Percentiles rank a stretch among this genome's conserved stretches.
Conservation (phyloP, 2,113 vertebrate genomes). For the Scortum barcoo region DNA sequence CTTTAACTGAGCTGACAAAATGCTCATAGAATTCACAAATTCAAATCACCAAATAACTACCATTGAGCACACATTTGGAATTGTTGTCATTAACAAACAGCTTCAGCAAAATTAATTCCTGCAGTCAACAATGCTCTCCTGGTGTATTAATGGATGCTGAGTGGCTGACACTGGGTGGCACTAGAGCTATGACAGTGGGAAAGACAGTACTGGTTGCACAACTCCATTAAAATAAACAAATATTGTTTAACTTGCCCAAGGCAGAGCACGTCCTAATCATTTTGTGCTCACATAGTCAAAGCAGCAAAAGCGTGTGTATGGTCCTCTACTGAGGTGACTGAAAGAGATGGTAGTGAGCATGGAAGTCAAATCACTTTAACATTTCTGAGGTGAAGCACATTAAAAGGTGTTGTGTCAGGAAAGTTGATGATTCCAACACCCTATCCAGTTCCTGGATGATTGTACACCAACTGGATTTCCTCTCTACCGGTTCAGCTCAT, state of each 20-base stretch:
- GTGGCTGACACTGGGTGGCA: constrained; percentile 40
- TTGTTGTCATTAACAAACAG: background rate
- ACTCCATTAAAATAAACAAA: constrained; percentile 13
- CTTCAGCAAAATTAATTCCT: background rate
- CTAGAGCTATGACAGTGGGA: constrained; percentile 5
- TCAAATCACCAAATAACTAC: background rate
- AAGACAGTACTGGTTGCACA: constrained; percentile 3
- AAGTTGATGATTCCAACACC: background rate
- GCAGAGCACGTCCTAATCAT: background rate
- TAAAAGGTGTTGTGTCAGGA: background rate
- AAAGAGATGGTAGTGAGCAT: background rate
- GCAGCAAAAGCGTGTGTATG: background rate
- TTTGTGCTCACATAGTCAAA: background rate
- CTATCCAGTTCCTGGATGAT: background rate
- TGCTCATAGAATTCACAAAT: background rate
- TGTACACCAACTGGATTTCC: constrained; percentile 3
- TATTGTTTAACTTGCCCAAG: background rate
- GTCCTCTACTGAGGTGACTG: background rate
- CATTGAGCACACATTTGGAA: background rate
- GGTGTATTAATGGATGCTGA: background rate
- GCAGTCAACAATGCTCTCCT: background rate
- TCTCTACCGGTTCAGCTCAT: constrained; percentile 29
- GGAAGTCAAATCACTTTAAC: background rate
- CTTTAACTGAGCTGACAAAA: background rate
- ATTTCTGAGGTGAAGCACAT: background rate